phyloP scores from a whole-genome alignment of 2,888 invertebrate genomes.

The Trachelus iudaicus region DNA sequence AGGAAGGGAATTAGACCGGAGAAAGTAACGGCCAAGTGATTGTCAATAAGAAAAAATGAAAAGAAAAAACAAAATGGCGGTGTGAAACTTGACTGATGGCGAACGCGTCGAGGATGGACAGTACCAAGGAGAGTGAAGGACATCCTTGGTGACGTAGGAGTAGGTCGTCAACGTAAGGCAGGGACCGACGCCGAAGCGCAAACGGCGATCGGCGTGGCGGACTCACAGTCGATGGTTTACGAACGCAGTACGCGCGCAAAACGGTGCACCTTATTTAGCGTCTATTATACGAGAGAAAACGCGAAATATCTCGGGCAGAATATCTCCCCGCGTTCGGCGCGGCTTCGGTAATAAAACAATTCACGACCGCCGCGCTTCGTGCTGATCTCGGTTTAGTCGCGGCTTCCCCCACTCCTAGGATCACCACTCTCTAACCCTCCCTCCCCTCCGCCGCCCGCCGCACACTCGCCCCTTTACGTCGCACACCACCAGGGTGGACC shows the following conservation, averaged over 20 bases:
- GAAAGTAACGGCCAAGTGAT: background rate
- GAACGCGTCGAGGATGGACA: background rate
- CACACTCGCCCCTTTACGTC: background rate
- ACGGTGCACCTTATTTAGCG: conserved; percentile 44
- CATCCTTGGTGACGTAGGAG: background rate
- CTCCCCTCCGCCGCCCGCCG: conserved; percentile 8
- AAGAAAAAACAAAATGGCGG: background rate
- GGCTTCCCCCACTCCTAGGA: conserved; percentile 14
- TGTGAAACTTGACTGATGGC: background rate
- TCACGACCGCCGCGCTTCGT: conserved; percentile 42
- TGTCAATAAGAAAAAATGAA: background rate
- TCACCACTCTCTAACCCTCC: conserved; percentile 23
- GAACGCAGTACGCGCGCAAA: background rate
- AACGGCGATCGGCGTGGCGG: background rate
- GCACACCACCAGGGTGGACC: background rate
- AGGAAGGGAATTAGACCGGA: background rate
- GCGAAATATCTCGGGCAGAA: conserved; percentile 49
- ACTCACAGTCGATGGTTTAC: background rate
- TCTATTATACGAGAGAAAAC: conserved; percentile 47
- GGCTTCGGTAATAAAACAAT: conserved; percentile 49
- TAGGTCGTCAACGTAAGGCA: background rate
- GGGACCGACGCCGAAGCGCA: background rate
- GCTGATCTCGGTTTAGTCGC: conserved; percentile 36
- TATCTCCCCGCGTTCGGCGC: conserved; percentile 34
- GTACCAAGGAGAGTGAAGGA: background rate